Evolutionary conservation across 2,888 invertebrate species (phyloP), one percentile per base, ranked within the genome.

Genomic region (Tetranychus piercei): DNA sequence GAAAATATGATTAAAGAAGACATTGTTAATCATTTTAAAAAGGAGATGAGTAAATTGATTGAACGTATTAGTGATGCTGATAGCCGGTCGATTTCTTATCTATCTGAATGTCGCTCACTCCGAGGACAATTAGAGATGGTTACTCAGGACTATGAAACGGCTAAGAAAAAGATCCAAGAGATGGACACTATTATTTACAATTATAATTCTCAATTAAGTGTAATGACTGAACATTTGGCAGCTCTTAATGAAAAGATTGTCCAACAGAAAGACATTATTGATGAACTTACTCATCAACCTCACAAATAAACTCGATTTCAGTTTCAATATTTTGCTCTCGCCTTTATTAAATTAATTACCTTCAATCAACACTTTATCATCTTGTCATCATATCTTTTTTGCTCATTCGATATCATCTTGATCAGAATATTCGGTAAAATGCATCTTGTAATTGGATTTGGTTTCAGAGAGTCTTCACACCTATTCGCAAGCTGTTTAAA

Each of bases 191-290:
- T 86, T n/a, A 87, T 87, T 3, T 86, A 84, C 44, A 80, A 82
- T 86, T 85, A 92, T 85, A 88, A 88, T 81, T 83, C 85, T 55
- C 90, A 90, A 81, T 83, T 90, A 74, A 88, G 88, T 79, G 88
- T 88, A 76, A 88, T 90, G 87, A 89, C 88, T 78, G 89, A 90
- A 79, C 89, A 90, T 82, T 83, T 90, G 79, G 89, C 89, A 22
- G 87, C 87, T 74, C 87, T 90, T 85, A 89, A 89, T 83, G 94
- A 94, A 79, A 92, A 91, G 83, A 86, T 95, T 73, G 88, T 93
- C 34, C 83, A 84, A 74, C 90, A 91, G 81, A 88, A 89, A 81
- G 91, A 92, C 83, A 87, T 89, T 81, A 89, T 91, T 79, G 88
- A 90, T 69, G 69, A 69, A 69, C 22, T 69, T 3, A 69, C 55